Base-by-base conservation (phyloP, 2,888 invertebrate genomes). In the Drosophila engyochracea region DNA sequence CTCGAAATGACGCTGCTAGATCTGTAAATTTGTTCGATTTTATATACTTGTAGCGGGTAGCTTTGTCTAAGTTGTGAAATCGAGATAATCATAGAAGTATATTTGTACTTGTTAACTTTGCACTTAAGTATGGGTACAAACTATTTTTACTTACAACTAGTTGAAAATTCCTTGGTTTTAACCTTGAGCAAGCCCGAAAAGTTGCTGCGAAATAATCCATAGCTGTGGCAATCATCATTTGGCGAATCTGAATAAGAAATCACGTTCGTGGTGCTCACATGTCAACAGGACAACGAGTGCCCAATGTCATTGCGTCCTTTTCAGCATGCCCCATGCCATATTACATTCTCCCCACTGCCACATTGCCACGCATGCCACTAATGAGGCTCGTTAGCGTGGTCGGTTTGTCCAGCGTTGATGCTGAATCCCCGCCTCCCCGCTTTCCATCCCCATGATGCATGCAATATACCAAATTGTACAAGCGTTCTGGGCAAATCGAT, bases 371-470 rank as follows among this genome's bases (percentile, higher is more conserved):
- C 83, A 80, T 86, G 83, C 83, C 89, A 87, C 89, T 88, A 88
- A 88, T 88, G 89, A 88, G 87, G 80, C 87, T 89, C 87, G 87
- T 88, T 88, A 87, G 85, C 81, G 85, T 79, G 88, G 81, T 81
- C 74, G 76, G 64, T 62, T 54, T 69, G 68, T 73, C 74, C 82
- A 77, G 65, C 49, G 39, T 55, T 55, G 33, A 47, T 19, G 58
- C 47, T 37, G 44, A 51, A 33, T 16, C 22, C n/a, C n/a, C 35
- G 52, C 30, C 31, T n/a, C 6, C 16, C 44, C 2, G 53, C 35
- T 37, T 51, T 1, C 30, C 16, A 16, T 59, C 14, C 7, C 44
- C 64, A 35, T 84, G 89, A 86, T 89, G 85, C 84, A 86, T 89
- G 86, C 87, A 87, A 78, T 74, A 82, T 82, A 73, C 82, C 89